Conservation (phyloP, 2,888 invertebrate genomes). For the Mimas tiliae region DNA sequence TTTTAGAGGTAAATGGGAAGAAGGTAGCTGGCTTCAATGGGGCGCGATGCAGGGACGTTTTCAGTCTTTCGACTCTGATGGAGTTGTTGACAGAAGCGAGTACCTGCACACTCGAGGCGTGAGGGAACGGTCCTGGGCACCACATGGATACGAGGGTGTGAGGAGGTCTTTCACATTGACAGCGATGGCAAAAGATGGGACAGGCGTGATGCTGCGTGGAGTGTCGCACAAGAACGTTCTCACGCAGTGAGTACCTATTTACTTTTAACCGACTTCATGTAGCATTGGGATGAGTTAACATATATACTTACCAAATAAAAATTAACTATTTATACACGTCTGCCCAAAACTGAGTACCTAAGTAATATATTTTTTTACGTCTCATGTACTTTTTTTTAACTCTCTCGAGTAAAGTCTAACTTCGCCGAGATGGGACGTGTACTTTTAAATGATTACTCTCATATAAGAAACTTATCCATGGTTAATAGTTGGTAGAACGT, state of each 20-base stretch:
- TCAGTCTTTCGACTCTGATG: slow-evolving; percentile 68
- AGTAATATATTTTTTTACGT: no score
- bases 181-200: slow-evolving; percentile 81
- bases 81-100: slow-evolving; percentile 54
- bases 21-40: slow-evolving; percentile 86
- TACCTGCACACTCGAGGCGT: slow-evolving; percentile 82
- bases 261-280: no score
- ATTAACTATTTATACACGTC: no score
- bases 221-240: slow-evolving; percentile 77
- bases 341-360: no score
- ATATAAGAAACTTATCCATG: no score
- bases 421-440: no score
- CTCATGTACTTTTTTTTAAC: no score
- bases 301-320: no score
- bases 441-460: no score
- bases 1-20: slow-evolving; percentile 64
- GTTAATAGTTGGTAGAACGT: no score
- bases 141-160: slow-evolving; percentile 51
- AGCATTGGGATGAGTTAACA: no score
- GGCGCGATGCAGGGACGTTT: slow-evolving; percentile 86
- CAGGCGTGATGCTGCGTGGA: slow-evolving; percentile 81
- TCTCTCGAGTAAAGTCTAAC: no score
- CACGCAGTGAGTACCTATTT: slow-evolving; percentile 82
- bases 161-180: slow-evolving; percentile 62
- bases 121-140: slow-evolving; percentile 75